These are phyloP conservation scores for Phengaris alcon DNA, from an alignment of 2,888 invertebrate species.

Conservation along the genomic window DNA sequence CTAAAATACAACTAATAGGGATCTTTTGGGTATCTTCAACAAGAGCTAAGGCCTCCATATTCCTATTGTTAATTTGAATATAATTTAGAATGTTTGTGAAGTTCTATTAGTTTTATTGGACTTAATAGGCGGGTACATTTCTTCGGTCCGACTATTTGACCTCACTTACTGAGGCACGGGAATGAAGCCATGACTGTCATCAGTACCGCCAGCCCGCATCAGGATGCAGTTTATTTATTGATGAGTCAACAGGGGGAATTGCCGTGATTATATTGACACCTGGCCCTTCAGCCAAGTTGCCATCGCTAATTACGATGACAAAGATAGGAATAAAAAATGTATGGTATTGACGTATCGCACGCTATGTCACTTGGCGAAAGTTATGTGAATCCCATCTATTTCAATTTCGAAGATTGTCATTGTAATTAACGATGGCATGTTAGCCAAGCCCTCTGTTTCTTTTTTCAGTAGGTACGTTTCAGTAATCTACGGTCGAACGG, in stretches of 20 bases:
- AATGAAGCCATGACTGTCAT: constrained; percentile 70
- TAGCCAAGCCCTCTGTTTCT: no score
- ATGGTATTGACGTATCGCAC: no score
- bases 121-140: constrained; percentile 57
- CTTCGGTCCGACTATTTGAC: constrained; percentile 70
- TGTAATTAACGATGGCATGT: no score
- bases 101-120: constrained; percentile 66
- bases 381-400: no score
- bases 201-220: constrained; percentile 69
- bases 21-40: no score
- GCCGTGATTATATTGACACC: constrained; percentile 52
- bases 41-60: not conserved
- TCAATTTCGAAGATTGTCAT: no score
- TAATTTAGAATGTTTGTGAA: constrained; percentile 1
- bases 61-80: not conserved
- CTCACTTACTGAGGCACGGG: constrained; percentile 66
- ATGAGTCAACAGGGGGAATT: constrained; percentile 56
- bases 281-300: constrained; percentile 22
- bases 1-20: no score
- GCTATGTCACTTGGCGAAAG: no score
- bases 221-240: constrained; percentile 73
- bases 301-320: no score
- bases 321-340: no score
- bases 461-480: no score
- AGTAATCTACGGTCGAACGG: no score